Evolutionary conservation across 2,113 vertebrate species (phyloP).

Genomic region (Pelecanus crispus): DNA sequence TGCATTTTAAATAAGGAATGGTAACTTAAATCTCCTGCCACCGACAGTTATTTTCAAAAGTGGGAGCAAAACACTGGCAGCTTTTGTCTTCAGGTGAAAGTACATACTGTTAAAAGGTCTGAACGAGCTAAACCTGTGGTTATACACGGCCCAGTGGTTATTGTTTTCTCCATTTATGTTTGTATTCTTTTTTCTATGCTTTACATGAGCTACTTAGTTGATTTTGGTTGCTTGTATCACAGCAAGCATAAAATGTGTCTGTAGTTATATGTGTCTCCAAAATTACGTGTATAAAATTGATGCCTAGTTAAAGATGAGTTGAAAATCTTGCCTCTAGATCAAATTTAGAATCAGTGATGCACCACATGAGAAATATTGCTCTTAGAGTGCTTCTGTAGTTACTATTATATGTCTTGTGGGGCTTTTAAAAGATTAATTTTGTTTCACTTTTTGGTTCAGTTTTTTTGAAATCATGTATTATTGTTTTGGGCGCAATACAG

Average conservation of each 20-base stretch:
- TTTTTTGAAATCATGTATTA: neutral
- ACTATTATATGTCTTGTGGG: fast-evolving
- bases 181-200: neutral
- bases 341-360: neutral
- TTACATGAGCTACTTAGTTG: neutral
- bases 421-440: neutral
- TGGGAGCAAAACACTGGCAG: neutral
- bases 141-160: neutral
- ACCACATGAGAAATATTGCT: neutral
- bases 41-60: neutral
- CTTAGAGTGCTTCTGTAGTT: neutral
- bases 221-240: neutral
- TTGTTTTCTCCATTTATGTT: neutral
- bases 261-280: neutral
- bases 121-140: neutral
- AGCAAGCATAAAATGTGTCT: neutral
- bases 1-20: neutral
- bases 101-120: neutral
- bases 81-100: neutral
- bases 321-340: neutral
- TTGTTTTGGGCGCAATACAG: neutral
- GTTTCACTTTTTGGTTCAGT: neutral
- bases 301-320: neutral
- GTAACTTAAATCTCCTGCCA: neutral
- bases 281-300: neutral